Evolutionary conservation across 2,797 vertebrate species (phyloP), one percentile per base, ranked within the genome.

Genomic region (Gorsachius magnificus): DNA sequence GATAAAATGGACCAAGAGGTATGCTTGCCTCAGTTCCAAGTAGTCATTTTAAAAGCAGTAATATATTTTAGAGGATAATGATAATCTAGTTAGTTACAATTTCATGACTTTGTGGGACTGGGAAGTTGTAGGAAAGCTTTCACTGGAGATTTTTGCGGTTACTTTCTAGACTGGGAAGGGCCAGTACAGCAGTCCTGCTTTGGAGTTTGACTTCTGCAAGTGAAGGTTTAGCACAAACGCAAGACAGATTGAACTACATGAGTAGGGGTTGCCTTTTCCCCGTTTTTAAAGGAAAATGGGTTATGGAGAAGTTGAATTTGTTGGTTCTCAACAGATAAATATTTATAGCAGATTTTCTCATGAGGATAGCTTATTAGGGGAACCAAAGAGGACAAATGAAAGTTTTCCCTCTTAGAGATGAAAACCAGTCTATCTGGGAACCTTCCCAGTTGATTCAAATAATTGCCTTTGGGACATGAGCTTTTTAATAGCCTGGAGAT

Each of bases 371-470:
- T 93, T 75, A 45, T 45, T 50, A 63, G 19, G 57, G 65, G 24
- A 77, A 26, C 26, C 51, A 88, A 92, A 83, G 6, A 78, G 64
- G 64, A 61, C 51, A 83, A 87, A 68, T 68, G 24, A n/a, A 86
- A 83, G n/a, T 61, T 85, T 96, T 94, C 35, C 79, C 72, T 72
- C 51, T 68, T 36, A 8, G 45, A 87, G 87, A 63, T 65, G 57
- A 90, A 91, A 89, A 80, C 38, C 65, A 83, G 78, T 51, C 83
- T 74, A 57, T 74, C 75, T 85, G 86, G 87, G 89, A 96, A 50
- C 83, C 81, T 95, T 96, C 95, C 85, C 86, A 90, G 36, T 71
- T 83, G 87, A 75, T 93, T 83, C n/a, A 46, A 75, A 65, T 46
- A 18, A 33, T 16, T 91, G 83, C 83, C 66, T 87, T 38, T 87